A percentile compares a stretch with the other conserved stretches of the same genome.
These are phyloP conservation scores for Parapristionchus giblindavisi DNA, from an alignment of 2,888 invertebrate genomes.

Conservation along the genomic window DNA sequence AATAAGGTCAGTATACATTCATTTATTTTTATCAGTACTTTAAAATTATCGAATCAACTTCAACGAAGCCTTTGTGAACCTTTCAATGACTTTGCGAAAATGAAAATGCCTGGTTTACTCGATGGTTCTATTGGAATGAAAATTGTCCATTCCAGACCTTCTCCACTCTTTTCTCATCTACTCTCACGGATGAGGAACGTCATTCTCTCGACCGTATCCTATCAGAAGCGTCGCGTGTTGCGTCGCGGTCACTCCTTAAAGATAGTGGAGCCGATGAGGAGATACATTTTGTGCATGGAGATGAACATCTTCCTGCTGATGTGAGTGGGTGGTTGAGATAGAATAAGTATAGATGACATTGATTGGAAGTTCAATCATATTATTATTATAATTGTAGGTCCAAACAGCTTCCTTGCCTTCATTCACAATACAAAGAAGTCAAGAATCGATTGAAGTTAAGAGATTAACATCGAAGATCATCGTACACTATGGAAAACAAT, in stretches of 20 bases:
- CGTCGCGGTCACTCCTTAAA: not conserved
- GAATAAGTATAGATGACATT: no score
- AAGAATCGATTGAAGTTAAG: constrained; percentile 33
- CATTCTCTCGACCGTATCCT: constrained; percentile 16
- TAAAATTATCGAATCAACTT: no score
- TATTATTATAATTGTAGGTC: constrained; percentile 1
- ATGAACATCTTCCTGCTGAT: constrained; percentile 35
- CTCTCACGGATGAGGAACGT: constrained; percentile 20
- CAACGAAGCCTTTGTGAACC: no score
- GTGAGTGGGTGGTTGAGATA: constrained; percentile 25
- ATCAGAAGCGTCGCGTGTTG: constrained; percentile 14
- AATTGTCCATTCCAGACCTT: constrained; percentile 15
- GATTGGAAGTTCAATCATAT: no score
- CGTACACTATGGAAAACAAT: constrained; percentile 23
- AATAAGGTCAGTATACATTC: no score
- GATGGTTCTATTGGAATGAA: no score
- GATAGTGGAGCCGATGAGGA: constrained; percentile 7
- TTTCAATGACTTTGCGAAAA: no score
- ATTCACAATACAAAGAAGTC: constrained; percentile 20
- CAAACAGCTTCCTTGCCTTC: constrained; percentile 4
- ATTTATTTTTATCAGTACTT: no score
- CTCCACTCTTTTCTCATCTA: constrained; percentile 17
- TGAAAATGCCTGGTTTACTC: no score
- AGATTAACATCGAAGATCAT: constrained; percentile 26
- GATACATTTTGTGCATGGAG: constrained; percentile 11